Evolutionary conservation across 1,140 invertebrate species (phyloP).

Genomic region (Limonius californicus): DNA sequence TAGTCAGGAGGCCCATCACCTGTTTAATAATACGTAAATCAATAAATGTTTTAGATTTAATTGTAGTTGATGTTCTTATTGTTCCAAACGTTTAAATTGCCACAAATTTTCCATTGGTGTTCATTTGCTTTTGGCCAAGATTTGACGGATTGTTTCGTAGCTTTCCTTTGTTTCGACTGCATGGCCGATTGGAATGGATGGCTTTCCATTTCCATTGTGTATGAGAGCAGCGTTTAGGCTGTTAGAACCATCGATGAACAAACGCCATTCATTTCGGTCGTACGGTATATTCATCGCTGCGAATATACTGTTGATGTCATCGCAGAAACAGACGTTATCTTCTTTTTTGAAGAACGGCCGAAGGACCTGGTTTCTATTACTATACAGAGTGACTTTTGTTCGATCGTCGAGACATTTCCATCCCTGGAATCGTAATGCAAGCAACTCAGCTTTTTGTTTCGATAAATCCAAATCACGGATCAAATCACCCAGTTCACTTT

Average conservation of each 20-base stretch:
- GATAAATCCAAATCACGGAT: constrained; percentile 9
- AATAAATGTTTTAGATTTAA: constrained; percentile 5
- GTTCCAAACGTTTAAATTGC: constrained; percentile 17
- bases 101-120: no score
- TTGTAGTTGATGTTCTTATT: background rate
- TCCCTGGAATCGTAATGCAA: constrained; percentile 16
- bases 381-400: constrained; percentile 19
- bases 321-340: background rate
- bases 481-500: constrained; percentile 5
- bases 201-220: constrained; percentile 6
- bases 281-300: no score
- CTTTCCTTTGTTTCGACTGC: constrained; percentile 10
- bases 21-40: no score
- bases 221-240: background rate
- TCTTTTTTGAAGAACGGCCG: background rate
- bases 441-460: constrained; percentile 20
- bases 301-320: constrained; percentile 14
- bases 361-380: constrained; percentile 11
- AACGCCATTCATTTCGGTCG: constrained; percentile 13
- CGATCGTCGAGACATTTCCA: constrained; percentile 12
- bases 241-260: constrained; percentile 12
- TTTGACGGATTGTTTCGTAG: no score
- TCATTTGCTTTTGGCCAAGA: constrained; percentile 14
- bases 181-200: no score
- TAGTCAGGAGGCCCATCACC: no score